Conservation (phyloP, 2,888 invertebrate genomes). For the Oscheius sp. region DNA sequence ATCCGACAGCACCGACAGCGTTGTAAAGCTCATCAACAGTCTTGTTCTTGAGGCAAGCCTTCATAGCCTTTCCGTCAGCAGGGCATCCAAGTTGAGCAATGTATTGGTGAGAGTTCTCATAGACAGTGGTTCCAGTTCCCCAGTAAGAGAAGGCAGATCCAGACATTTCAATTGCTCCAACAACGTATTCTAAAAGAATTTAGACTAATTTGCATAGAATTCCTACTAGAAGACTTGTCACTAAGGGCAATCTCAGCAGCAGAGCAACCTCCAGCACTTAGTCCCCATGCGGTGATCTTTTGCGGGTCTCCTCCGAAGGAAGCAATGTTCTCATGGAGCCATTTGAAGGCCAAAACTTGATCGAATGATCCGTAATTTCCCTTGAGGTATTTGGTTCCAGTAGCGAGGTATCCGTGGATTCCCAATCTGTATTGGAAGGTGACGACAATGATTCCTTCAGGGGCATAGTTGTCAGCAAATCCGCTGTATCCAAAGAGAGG, state of each 20-base stretch:
- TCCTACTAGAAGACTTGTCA: neutral
- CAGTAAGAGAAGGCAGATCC: conserved; percentile 21
- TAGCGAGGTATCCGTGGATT: conserved; percentile 14
- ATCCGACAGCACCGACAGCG: neutral
- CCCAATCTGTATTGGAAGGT: conserved; percentile 26
- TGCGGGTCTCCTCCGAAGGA: conserved; percentile 18
- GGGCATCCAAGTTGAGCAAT: neutral
- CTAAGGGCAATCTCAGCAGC: conserved; percentile 11
- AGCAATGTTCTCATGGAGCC: conserved; percentile 12
- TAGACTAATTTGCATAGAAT: conserved; percentile 27
- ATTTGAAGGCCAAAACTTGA: conserved; percentile 12
- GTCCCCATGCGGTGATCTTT: conserved; percentile 23
- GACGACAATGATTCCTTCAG: conserved; percentile 25
- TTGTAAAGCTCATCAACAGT: conserved; percentile 21
- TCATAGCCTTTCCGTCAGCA: neutral
- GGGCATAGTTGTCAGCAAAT: conserved; percentile 23
- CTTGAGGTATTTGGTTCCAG: neutral
- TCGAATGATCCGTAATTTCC: conserved; percentile 24
- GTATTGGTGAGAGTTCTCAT: neutral
- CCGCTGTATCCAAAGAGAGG: conserved; percentile 53
- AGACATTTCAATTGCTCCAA: conserved; percentile 17
- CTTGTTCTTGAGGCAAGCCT: conserved; percentile 13
- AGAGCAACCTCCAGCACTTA: conserved; percentile 23
- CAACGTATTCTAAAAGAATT: no score
- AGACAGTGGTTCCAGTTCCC: conserved; percentile 10